Base-by-base conservation (phyloP, 2,797 vertebrate genomes). In the Pachyuromys duprasi region DNA sequence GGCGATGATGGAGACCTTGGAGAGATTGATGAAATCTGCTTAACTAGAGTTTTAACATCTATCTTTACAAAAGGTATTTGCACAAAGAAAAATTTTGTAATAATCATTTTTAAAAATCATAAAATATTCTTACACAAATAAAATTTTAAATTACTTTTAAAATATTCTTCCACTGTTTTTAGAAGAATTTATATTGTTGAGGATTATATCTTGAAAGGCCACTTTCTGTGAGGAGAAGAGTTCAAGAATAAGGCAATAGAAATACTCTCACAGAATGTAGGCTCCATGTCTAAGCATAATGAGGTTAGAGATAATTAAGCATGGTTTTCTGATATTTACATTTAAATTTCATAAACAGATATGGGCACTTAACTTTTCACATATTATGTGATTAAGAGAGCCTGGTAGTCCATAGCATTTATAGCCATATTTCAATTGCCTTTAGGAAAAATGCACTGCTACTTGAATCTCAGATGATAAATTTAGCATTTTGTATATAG, bases 31-130 rank as follows among this genome's bases (percentile, higher is more conserved):
- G 45, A 91, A 86, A 92, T 62, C 4, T 74, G 57, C 49, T 91
- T 95, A 95, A 84, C 62, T 28, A 76, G 42, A 87, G 65, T 86
- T 76, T 86, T 39, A 96, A 15, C 55, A 33, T 81, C 89, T 90
- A 62, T 81, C 33, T 89, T 91, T 87, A 90, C n/a, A 72, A 76
- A 91, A 79, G n/a, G 74, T 69, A 86, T 79, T 86, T 93, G 5
- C 3, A 86, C 36, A 75, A 69, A 33, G 1, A 55, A 57, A 91
- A 95, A 80, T n/a, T 89, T 83, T 70, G 31, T 28, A 45, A 80
- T 57, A 26, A 18, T 60, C 49, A 8, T 82, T 67, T 13, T 82
- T 67, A 82, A 60, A 63, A 76, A 74, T 26, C 78, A 55, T 87
- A 69, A 80, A 70, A 75, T 6, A 67, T 63, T 65, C 57, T 84